Percentiles rank a stretch among this genome's conserved stretches.
Conservation (phyloP, 1,140 invertebrate genomes). For the Drosophila lini region DNA sequence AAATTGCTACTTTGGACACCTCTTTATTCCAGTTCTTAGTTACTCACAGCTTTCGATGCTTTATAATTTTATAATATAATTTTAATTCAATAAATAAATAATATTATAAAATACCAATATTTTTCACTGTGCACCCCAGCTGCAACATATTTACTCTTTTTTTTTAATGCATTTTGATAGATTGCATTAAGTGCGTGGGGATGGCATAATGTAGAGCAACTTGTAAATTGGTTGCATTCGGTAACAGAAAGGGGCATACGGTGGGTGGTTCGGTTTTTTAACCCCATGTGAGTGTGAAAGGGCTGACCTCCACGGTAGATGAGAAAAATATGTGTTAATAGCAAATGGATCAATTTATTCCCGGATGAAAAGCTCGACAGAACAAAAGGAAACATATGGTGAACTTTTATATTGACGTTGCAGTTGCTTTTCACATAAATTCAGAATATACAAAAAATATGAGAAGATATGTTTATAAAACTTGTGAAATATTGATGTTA, state of each 20-base stretch:
- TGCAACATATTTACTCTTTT: slow-evolving; percentile 28
- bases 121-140: slow-evolving; percentile 8
- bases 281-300: slow-evolving; percentile 54
- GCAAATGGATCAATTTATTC: slow-evolving; percentile 42
- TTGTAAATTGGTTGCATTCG: slow-evolving; percentile 70
- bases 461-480: slow-evolving; percentile 7
- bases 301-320: slow-evolving; percentile 56
- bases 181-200: slow-evolving; percentile 64
- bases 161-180: slow-evolving; percentile 78
- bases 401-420: slow-evolving; percentile 6
- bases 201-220: slow-evolving; percentile 48
- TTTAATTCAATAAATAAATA: background rate
- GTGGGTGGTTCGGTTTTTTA: slow-evolving; percentile 19
- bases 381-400: slow-evolving; percentile 33
- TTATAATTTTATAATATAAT: background rate
- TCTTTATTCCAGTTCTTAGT: too few species aligned
- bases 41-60: too few species aligned
- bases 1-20: too few species aligned
- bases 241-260: slow-evolving; percentile 1
- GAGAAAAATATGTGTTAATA: slow-evolving; percentile 11
- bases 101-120: background rate
- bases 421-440: slow-evolving; percentile 7
- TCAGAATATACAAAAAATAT: slow-evolving; percentile 7
- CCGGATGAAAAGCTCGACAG: background rate
- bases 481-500: slow-evolving; percentile 4